Conservation (phyloP, 2,113 vertebrate genomes). For the Gnathonemus longibarbis region DNA sequence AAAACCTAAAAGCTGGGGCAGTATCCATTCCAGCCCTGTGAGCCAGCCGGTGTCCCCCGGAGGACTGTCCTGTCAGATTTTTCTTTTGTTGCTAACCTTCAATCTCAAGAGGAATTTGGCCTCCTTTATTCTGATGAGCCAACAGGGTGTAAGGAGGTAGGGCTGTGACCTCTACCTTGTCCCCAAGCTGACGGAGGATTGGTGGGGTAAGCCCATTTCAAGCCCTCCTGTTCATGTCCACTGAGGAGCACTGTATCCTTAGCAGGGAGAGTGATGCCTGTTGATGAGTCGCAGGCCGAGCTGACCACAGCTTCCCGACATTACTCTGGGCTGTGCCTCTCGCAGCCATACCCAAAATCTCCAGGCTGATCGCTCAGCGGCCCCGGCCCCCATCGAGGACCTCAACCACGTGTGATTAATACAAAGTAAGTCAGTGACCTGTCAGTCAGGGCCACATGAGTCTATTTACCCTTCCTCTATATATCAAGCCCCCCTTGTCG, state of each 20-base stretch:
- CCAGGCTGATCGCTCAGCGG: neutral
- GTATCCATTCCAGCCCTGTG: neutral
- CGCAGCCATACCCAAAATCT: neutral
- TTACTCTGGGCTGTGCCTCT: neutral
- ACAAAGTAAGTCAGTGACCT: constrained; percentile 45
- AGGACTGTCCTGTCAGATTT: neutral
- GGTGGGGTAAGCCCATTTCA: neutral
- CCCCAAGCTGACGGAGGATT: neutral
- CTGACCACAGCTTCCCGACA: neutral
- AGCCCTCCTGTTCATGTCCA: neutral
- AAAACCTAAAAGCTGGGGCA: neutral
- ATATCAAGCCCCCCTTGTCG: constrained; percentile 44
- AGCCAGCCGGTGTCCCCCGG: neutral
- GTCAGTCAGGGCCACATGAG: constrained; percentile 46
- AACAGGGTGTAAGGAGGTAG: neutral
- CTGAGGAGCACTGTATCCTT: neutral
- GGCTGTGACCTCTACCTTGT: neutral
- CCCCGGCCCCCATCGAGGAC: constrained; percentile 12
- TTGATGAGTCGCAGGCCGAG: neutral
- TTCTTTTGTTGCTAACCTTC: neutral
- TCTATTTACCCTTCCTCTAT: constrained; percentile 47
- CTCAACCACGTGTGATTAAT: constrained; percentile 42
- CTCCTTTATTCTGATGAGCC: neutral
- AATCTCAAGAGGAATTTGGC: neutral
- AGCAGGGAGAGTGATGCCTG: neutral